Conservation (phyloP, 2,113 vertebrate genomes). For the Eidolon helvum region DNA sequence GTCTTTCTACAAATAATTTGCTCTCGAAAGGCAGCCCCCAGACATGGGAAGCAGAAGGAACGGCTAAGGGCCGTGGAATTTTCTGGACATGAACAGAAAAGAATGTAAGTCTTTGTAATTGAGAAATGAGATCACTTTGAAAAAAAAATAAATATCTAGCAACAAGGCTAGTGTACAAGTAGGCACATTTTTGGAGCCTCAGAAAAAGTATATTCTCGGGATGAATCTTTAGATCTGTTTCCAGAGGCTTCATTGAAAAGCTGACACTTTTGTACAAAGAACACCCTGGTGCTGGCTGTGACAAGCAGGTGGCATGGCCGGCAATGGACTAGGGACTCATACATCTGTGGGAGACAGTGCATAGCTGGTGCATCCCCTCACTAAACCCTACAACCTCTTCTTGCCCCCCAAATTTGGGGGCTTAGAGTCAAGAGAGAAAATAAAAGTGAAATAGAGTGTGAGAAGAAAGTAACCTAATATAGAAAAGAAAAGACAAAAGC, state of each 20-base stretch:
- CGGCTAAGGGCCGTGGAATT: slow-evolving; percentile 1
- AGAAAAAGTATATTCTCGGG: slow-evolving; percentile 26
- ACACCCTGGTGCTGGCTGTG: neutral
- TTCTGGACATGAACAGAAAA: slow-evolving; percentile 23
- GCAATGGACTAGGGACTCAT: neutral
- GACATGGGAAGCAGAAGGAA: neutral
- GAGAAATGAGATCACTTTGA: slow-evolving; percentile 52
- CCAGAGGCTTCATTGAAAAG: slow-evolving; percentile 39
- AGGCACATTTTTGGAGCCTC: neutral
- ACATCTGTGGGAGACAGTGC: neutral
- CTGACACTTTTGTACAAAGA: slow-evolving; percentile 39
- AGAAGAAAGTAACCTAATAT: slow-evolving; percentile 5
- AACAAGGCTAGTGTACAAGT: neutral
- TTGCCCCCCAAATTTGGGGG: neutral
- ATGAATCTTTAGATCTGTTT: slow-evolving; percentile 50
- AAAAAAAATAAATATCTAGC: neutral
- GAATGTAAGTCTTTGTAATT: slow-evolving; percentile 45
- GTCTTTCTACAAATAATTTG: slow-evolving; percentile 33
- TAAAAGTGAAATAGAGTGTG: neutral
- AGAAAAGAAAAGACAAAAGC: slow-evolving; percentile 79
- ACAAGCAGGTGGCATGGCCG: neutral
- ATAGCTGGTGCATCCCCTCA: accelerated
- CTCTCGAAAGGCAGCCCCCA: neutral
- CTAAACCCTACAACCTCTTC: neutral
- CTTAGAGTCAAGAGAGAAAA: neutral